Evolutionary conservation across 2,888 invertebrate genomes (phyloP), one percentile per base, ranked within the genome.

Genomic region (Diaprepes abbreviatus): DNA sequence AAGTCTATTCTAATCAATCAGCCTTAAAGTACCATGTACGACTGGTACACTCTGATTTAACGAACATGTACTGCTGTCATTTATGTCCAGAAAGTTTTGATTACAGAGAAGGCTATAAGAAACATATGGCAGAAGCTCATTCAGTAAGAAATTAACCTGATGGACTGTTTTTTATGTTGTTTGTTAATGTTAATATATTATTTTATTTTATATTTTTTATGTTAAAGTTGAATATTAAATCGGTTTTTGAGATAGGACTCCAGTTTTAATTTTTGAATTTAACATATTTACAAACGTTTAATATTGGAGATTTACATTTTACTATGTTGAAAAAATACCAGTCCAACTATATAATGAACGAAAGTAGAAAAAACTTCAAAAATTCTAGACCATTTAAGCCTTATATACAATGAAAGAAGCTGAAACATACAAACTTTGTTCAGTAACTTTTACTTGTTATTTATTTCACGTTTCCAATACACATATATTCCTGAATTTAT

Each of bases 71-170:
- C 72, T 90, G 90, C 82, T 91, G 91, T 81, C 90, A 90, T 80
- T 84, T 91, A 55, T 91, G 91, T 79, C 91, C 91, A 24, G 87
- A 89, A 75, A 89, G 90, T n/a, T 91, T 91, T 76, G 88, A 89
- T 65, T 89, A 89, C 85, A 84, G 90, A 71, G 90, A 90, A 79
- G 89, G 89, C 40, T 90, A 89, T 81, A 90, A 90, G 81, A 89
- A 89, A 75, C 91, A 91, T 79, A 90, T 91, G 90, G 89, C 88
- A 85, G 87, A 89, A 68, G 88, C 86, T 78, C 91, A 91, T 79
- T 88, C 88, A 73, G 87, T 89, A 79, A 85, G 89, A 81, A 89
- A 89, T 83, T 89, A 83, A 86, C 9, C 6, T 45, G 38, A 48
- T 4, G 60, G n/a, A 50, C 36, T 33, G 45, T 57, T 65, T 70